These are phyloP conservation scores for Heterohyrax brucei DNA, from an alignment of 2,797 vertebrate species.

Conservation along the genomic window DNA sequence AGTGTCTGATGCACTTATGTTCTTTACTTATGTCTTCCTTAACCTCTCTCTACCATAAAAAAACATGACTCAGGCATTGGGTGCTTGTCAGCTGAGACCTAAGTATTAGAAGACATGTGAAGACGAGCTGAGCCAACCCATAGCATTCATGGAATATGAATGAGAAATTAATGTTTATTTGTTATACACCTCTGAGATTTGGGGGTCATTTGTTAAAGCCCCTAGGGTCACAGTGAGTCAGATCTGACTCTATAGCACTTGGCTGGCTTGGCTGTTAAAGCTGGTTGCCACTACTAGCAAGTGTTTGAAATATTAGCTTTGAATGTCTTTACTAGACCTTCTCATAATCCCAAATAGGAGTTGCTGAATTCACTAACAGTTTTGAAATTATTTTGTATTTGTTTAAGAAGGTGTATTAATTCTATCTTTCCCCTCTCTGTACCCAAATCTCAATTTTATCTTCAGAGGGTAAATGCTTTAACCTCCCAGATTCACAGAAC, in stretches of 20 bases:
- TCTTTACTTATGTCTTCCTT: neutral
- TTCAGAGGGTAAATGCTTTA: conserved; percentile 8
- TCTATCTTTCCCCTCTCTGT: neutral
- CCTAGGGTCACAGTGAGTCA: no score
- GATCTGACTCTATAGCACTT: no score
- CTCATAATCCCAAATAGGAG: conserved; percentile 11
- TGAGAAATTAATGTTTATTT: conserved; percentile 57
- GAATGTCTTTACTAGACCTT: conserved; percentile 3
- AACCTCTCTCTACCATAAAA: neutral
- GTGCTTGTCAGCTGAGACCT: neutral
- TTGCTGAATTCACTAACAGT: conserved; percentile 27
- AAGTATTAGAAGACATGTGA: neutral
- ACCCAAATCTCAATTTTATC: neutral
- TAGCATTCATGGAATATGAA: neutral
- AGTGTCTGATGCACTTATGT: neutral
- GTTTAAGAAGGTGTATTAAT: conserved; percentile 12
- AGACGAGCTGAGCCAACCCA: neutral
- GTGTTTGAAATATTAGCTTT: neutral
- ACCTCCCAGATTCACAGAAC: neutral
- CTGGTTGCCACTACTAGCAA: conserved; percentile 16
- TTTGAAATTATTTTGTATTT: conserved; percentile 34
- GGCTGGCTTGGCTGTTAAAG: neutral
- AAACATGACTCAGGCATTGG: neutral
- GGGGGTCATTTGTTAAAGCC: neutral
- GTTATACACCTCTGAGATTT: conserved; percentile 12